Base-by-base conservation (phyloP, 2,113 vertebrate species). In the Chroicocephalus ridibundus region DNA sequence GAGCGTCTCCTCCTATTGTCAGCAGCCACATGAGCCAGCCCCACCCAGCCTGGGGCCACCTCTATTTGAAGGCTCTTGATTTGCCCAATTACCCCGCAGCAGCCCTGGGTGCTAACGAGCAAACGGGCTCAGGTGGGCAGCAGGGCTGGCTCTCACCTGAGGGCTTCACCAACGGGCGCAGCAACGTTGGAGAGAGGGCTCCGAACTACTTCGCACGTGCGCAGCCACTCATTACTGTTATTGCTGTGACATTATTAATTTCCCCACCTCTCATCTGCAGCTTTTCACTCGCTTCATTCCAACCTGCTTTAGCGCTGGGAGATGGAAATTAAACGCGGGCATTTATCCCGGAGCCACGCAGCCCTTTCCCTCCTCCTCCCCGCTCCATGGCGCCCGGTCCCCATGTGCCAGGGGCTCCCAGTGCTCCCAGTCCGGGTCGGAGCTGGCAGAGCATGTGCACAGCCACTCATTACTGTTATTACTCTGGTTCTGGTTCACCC, bases 221-320 rank as follows among this genome's bases (percentile, higher is more conserved):
- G 66, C 95, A 93, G 93, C 83, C 96, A 60, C 96, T 97, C 96
- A 79, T 96, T 93, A 86, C 78, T 61, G 15, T 83, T 89, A 95
- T 94, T 93, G 55, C 90, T 76, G 0, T 38, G 92, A 90, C 94
- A 90, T 95, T 96, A 96, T 97, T 97, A 83, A 97, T 97, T 96
- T 96, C 90, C 93, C 93, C 95, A 95, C 88, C 88, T 96, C 96
- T 95, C 96, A 5, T 88, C 91, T 86, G 92, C 90, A 54, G 77
- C 76, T 90, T 95, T 82, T 60, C 54, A 2, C 47, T 76, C 20
- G 24, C 87, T 92, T 92, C 80, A 3, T 58, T 95, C 61, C 95
- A 87, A 88, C 78, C 95, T 61, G 91, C 93, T 60, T 29, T 6
- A 57, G 86, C 82, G 34, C 40, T 31, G 5, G 71, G 95, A 93